Conservation (phyloP, 1,140 invertebrate genomes). For the Harlomillsia oculata region DNA sequence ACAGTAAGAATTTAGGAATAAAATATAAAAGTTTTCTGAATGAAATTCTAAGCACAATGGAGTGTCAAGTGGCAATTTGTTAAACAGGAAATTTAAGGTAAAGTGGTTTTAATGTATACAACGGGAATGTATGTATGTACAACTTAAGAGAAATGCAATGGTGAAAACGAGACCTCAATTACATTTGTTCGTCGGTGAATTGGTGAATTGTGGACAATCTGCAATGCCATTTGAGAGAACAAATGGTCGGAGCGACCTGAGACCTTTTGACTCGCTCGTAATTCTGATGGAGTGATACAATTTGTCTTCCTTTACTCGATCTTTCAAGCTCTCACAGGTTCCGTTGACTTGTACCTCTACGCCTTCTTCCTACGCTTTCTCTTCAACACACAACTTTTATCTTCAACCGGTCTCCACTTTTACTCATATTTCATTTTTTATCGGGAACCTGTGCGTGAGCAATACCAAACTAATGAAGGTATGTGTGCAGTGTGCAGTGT, state of each 20-base stretch:
- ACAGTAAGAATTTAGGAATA: neutral
- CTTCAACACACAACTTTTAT: slow-evolving; percentile 14
- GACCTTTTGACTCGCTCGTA: slow-evolving; percentile 13
- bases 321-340: too few species aligned
- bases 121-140: neutral
- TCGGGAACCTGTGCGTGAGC: neutral
- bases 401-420: slow-evolving; percentile 6
- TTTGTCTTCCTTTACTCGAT: slow-evolving; percentile 16
- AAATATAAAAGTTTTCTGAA: neutral
- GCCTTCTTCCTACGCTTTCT: too few species aligned
- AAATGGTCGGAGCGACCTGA: slow-evolving; percentile 11
- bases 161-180: too few species aligned
- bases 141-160: neutral
- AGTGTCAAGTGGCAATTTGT: neutral
- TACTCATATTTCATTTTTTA: slow-evolving; percentile 13
- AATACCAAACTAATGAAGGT: neutral
- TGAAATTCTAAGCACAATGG: neutral
- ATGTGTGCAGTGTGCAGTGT: neutral
- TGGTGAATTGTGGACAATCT: too few species aligned
- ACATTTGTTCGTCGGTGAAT: too few species aligned
- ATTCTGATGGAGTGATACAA: slow-evolving; percentile 17
- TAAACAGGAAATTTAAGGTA: neutral
- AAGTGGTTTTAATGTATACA: neutral
- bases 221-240: slow-evolving; percentile 10
- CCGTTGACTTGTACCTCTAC: too few species aligned